A percentile compares a stretch with the other conserved stretches of the same genome.
Evolutionary conservation across 2,797 vertebrate species (phyloP).

Genomic region (Cheracebus regulus): DNA sequence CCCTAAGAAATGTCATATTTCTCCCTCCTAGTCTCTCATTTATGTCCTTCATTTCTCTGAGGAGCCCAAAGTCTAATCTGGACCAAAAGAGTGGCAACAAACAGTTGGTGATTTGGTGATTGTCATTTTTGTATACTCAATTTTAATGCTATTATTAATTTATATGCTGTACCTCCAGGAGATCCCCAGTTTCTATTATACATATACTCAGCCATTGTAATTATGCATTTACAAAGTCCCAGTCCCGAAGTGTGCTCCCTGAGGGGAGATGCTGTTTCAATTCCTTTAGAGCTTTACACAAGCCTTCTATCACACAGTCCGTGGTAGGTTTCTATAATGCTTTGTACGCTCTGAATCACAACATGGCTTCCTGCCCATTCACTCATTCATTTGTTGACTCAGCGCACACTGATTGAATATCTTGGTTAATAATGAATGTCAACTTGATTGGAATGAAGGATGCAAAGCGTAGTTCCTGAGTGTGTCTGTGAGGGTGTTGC

Average conservation of each 20-base stretch:
- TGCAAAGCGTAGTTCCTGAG: neutral
- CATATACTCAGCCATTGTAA: neutral
- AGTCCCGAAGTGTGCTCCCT: neutral
- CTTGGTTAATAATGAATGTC: neutral
- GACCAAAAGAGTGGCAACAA: no score
- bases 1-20: neutral
- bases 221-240: neutral
- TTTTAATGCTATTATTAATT: neutral
- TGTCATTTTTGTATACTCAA: neutral
- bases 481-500: neutral
- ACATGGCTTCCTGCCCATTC: neutral
- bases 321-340: neutral
- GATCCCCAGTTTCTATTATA: neutral
- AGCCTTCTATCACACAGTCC: neutral
- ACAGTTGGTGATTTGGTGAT: neutral
- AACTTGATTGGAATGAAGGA: neutral
- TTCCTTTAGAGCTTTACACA: neutral
- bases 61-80: neutral
- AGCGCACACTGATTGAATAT: neutral
- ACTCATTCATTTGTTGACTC: neutral
- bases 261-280: neutral
- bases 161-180: neutral
- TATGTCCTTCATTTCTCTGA: neutral
- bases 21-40: neutral
- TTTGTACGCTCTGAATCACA: neutral